Conservation (phyloP, 92 coral and sea anemone genomes). For the Zoanthus sociatus region DNA sequence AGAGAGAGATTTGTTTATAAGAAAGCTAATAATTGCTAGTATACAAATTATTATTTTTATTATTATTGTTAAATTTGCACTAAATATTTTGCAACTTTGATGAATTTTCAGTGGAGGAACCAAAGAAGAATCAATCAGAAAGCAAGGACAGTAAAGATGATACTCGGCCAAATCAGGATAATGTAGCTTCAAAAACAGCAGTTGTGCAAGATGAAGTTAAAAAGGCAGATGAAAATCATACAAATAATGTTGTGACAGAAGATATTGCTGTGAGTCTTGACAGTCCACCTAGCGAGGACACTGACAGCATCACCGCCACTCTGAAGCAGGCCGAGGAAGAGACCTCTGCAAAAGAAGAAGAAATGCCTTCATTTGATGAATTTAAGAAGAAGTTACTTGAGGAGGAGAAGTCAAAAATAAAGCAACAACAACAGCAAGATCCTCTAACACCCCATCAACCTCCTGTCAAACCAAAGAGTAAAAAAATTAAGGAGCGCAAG, state of each 20-base stretch:
- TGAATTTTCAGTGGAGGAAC: conserved; percentile 24
- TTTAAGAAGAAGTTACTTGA: conserved; percentile 86
- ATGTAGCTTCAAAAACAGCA: conserved; percentile 39
- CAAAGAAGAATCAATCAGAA: not conserved
- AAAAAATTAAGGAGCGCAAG: conserved; percentile 85
- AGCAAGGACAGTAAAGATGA: not conserved
- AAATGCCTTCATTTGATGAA: conserved; percentile 99
- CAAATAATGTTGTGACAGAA: not conserved
- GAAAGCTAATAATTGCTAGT: no score
- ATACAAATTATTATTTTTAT: not conserved
- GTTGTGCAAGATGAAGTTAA: not conserved
- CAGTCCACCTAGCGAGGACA: conserved; percentile 46
- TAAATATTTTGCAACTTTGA: not conserved
- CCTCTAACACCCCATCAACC: conserved; percentile 48
- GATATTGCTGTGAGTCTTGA: not conserved
- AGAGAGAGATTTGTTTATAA: no score
- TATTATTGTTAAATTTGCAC: not conserved
- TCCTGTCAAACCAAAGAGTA: conserved; percentile 62
- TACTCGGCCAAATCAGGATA: not conserved
- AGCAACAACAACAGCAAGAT: conserved; percentile 64
- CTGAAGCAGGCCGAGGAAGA: conserved; percentile 89
- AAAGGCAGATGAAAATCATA: not conserved
- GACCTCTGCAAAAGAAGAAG: conserved; percentile 71
- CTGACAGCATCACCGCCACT: conserved; percentile 77
- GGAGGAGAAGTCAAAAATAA: conserved; percentile 83